Conservation (phyloP, 2,113 vertebrate species). For the Zosterops hypoxanthus region DNA sequence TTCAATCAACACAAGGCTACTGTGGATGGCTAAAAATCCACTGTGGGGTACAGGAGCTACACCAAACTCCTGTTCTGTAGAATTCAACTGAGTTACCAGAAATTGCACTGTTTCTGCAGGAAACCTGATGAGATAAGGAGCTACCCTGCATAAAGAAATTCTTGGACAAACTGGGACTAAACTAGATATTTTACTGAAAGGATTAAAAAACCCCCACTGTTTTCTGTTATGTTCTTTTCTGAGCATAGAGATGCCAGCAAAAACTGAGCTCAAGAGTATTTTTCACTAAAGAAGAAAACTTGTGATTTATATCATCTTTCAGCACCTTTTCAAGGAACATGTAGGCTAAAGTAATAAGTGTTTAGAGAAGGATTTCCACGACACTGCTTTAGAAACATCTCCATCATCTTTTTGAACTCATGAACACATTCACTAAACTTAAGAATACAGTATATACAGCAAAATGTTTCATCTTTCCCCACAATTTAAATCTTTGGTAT, state of each 20-base stretch:
- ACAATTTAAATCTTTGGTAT: background rate
- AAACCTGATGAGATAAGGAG: background rate
- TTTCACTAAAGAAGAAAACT: background rate
- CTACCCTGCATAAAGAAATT: background rate
- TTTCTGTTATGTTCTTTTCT: background rate
- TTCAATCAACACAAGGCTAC: background rate
- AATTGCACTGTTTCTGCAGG: background rate
- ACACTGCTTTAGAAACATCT: background rate
- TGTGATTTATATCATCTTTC: background rate
- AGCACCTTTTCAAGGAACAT: background rate
- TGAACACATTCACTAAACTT: background rate
- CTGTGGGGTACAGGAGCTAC: background rate
- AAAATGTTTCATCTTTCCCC: background rate
- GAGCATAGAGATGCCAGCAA: background rate
- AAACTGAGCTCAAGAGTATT: background rate
- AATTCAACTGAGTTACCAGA: background rate
- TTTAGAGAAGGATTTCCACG: background rate
- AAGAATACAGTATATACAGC: background rate
- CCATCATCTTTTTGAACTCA: background rate
- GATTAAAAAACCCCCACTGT: accelerated
- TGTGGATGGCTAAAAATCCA: background rate
- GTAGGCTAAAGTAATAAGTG: background rate
- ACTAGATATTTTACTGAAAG: background rate
- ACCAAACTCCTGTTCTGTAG: background rate
- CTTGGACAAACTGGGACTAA: background rate